A percentile compares a stretch with the other conserved stretches of the same genome.
Evolutionary conservation across 2,113 vertebrate species (phyloP).

Genomic region (Phylloscopus trochiloides): DNA sequence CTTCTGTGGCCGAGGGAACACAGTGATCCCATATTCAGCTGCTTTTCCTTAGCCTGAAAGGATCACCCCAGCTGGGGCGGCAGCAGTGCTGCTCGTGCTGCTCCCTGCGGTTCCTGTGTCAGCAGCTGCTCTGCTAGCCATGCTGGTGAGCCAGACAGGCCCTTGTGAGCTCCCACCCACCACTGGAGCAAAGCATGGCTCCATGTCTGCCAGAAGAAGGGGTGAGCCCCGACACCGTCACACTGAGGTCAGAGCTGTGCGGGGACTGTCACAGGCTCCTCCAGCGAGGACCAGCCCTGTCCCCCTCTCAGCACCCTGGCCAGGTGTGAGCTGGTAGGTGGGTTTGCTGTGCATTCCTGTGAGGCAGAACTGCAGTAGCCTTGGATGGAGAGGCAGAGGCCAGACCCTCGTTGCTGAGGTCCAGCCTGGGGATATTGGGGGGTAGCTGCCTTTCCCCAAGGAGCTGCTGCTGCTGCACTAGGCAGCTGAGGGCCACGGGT

Average conservation of each 20-base stretch:
- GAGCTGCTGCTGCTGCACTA: neutral
- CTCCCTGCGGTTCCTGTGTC: fast-evolving
- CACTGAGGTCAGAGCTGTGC: neutral
- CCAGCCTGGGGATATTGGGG: neutral
- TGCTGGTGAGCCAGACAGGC: neutral
- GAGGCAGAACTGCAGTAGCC: neutral
- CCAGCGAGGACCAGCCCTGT: neutral
- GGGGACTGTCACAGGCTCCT: fast-evolving
- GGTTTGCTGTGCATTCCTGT: fast-evolving
- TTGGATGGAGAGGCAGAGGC: neutral
- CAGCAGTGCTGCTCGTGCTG: neutral
- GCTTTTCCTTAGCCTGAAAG: neutral
- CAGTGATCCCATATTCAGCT: neutral
- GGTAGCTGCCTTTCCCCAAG: neutral
- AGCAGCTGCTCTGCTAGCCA: neutral
- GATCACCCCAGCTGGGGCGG: fast-evolving
- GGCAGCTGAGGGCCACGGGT: neutral
- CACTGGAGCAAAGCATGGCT: fast-evolving
- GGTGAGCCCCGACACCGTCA: fast-evolving
- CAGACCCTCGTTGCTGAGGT: fast-evolving
- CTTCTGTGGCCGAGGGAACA: neutral
- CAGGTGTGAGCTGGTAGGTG: neutral
- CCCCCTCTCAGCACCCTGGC: too few species aligned
- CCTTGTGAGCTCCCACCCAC: fast-evolving
- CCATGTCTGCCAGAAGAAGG: neutral